Conservation (phyloP, 2,888 invertebrate genomes). For the Nasonovia ribisnigri region DNA sequence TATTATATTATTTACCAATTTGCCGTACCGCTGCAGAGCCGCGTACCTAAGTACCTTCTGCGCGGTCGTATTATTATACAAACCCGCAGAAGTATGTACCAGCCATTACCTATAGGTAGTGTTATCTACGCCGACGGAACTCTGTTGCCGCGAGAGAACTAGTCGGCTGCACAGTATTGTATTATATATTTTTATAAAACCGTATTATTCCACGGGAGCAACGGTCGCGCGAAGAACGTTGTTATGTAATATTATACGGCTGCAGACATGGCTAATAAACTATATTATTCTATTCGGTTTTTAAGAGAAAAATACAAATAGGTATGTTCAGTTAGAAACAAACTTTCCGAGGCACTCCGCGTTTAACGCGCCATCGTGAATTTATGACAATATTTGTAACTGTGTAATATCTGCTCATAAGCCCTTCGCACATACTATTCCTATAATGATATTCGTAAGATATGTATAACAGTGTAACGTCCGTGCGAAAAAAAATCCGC, state of each 20-base stretch:
- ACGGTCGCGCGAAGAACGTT: slow-evolving; percentile 36
- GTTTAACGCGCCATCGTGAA: neutral
- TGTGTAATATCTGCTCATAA: neutral
- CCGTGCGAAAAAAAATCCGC: neutral
- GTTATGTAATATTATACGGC: neutral
- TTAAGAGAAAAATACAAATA: neutral
- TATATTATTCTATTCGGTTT: neutral
- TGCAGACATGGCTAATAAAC: neutral
- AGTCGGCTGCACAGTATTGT: neutral
- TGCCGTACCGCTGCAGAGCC: neutral
- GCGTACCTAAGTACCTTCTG: neutral
- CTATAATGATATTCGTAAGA: neutral
- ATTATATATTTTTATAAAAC: neutral
- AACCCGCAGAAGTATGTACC: neutral
- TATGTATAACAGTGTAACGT: neutral
- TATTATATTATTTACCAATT: slow-evolving; percentile 19
- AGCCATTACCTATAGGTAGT: neutral
- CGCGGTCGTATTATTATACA: neutral
- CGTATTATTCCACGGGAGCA: slow-evolving; percentile 21
- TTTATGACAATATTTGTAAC: neutral
- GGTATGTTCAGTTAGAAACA: neutral
- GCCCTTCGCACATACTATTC: neutral
- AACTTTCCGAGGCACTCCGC: neutral
- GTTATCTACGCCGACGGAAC: slow-evolving; percentile 3
- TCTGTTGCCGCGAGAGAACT: neutral